A percentile compares a stretch with the other conserved stretches of the same genome.
Evolutionary conservation across 2,888 invertebrate species (phyloP).

Genomic region (Barypeithes pellucidus): DNA sequence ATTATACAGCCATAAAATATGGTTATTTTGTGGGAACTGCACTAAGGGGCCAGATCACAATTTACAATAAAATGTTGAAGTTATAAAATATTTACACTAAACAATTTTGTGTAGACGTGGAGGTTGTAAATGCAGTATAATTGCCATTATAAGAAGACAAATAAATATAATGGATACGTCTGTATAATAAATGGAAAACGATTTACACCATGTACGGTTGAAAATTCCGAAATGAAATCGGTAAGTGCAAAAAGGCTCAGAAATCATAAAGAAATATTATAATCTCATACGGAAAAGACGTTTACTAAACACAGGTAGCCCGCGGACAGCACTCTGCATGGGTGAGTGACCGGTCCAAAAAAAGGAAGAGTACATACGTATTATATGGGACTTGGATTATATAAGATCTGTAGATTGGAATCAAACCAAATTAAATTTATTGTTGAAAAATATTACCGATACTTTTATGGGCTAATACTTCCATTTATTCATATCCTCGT

Average conservation of each 20-base stretch:
- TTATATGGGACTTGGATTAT: constrained; percentile 16
- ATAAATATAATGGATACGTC: neutral
- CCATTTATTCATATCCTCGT: too few relatives aligned
- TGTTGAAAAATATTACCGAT: too few relatives aligned
- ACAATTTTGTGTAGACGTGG: too few relatives aligned
- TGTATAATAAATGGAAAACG: neutral
- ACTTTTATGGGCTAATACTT: too few relatives aligned
- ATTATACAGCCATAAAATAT: too few relatives aligned
- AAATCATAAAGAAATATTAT: constrained; percentile 29
- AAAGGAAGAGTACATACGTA: constrained; percentile 22
- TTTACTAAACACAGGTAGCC: constrained; percentile 41
- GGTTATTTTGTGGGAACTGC: too few relatives aligned
- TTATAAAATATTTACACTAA: too few relatives aligned
- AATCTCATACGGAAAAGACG: constrained; percentile 34
- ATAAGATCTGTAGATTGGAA: constrained; percentile 15
- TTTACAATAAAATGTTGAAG: too few relatives aligned
- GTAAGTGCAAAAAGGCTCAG: constrained; percentile 21
- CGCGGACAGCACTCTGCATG: constrained; percentile 39
- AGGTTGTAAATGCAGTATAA: too few relatives aligned
- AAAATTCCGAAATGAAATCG: constrained; percentile 15
- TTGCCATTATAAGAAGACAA: neutral
- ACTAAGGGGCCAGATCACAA: too few relatives aligned
- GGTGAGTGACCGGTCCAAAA: constrained; percentile 37
- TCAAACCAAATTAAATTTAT: too few relatives aligned
- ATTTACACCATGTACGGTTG: constrained; percentile 1